phyloP scores from a whole-genome alignment of 2,113 vertebrate genomes.

The Pelodiscus sinensis region DNA sequence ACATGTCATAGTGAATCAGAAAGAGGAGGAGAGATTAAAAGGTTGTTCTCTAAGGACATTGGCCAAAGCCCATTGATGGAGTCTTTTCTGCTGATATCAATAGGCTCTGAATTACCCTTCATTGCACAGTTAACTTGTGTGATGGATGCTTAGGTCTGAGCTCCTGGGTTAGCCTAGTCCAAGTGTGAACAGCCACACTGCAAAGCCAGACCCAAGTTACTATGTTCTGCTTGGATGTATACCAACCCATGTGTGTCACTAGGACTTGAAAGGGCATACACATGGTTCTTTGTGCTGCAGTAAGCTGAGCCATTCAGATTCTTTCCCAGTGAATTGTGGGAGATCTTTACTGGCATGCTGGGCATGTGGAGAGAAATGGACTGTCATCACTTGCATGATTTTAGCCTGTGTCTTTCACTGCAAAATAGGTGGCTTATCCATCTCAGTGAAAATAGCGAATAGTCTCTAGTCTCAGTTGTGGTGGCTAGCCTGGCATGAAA shows the following conservation, averaged over 20 bases:
- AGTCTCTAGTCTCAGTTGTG: neutral
- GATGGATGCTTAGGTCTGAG: neutral
- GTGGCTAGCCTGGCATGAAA: neutral
- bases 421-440: neutral
- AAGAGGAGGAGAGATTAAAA: neutral
- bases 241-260: neutral
- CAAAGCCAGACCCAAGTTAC: neutral
- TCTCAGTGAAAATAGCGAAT: neutral
- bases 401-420: neutral
- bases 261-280: neutral
- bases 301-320: neutral
- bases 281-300: neutral
- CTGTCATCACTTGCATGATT: rapidly evolving
- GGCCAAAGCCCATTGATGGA: neutral
- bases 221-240: neutral
- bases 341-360: rapidly evolving
- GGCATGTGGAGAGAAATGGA: neutral
- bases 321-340: neutral
- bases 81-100: neutral
- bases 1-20: neutral
- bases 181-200: neutral
- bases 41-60: neutral
- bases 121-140: neutral
- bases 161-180: neutral
- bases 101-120: neutral